Evolutionary conservation across 1,140 invertebrate species (phyloP), one percentile per base, ranked within the genome.

Genomic region (Pogonomyrmex californicus): DNA sequence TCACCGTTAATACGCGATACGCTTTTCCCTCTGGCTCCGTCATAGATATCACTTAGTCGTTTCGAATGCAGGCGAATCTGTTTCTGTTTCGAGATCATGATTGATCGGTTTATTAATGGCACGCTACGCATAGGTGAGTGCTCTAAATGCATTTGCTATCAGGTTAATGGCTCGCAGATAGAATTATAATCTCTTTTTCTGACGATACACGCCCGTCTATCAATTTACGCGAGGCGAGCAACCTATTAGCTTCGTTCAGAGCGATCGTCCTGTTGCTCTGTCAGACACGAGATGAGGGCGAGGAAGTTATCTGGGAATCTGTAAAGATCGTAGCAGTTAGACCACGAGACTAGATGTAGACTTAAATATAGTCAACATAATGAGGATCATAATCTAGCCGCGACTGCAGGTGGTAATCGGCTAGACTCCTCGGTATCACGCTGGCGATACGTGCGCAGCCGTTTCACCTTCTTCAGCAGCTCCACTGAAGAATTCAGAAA

Each of bases 331-430:
- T 44, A 12, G 71, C 33, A 60, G 58, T 63, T 66, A 73, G 7
- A 56, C 38, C 51, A 79, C 76, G 44, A 63, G 63, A 82, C 41
- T 65, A 71, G 47, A 60, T n/a, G 86, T 86, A 23, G 23, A 23
- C 23, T 23, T 90, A 87, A 90, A 86, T 90, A 90, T 90, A 90
- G 77, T 71, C 70, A 51, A 36, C 33, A 58, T 90, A 91, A 91
- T 75, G 86, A 58, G 77, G 68, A 54, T 38, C 82, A 82, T 90
- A 90, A 88, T 90, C 81, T 86, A 77, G 85, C 76, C 85, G 47
- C 36, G 51, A 77, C 86, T 73, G 30, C 68, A 82, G 71, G 71
- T 90, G 81, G 76, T 88, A 82, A 90, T 90, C 87, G 86, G 63
- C 41, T 70, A 76, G 78, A 76, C 49, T 79, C 63, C 54, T 23